These are phyloP conservation scores for human DNA, from an alignment of 2,113 vertebrate genomes.

Conservation along the genomic window GRCh38 chr6:118294501-118295000, in stretches of 20 bases:
- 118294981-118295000: slow-evolving; percentile 61
- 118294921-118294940: not conserved
- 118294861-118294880: not conserved
- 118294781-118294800: not conserved
- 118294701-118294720: not conserved
- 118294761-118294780: not conserved
- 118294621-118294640: not conserved
- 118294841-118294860: slow-evolving; percentile 2
- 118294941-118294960: not conserved
- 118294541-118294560: not conserved
- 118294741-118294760: not conserved
- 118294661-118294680: not conserved
- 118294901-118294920: not conserved
- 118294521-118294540: not conserved
- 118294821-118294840: not conserved
- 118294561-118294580: slow-evolving; percentile 7
- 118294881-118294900: not conserved
- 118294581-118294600: not conserved
- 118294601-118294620: not conserved
- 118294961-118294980: slow-evolving; percentile 13
- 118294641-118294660: not conserved
- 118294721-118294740: not conserved
- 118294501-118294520: not conserved
- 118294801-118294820: not conserved
- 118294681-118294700: not conserved